These are phyloP conservation scores for Stenolophus ochropezus DNA, from an alignment of 2,888 invertebrate genomes.

Conservation along the genomic window DNA sequence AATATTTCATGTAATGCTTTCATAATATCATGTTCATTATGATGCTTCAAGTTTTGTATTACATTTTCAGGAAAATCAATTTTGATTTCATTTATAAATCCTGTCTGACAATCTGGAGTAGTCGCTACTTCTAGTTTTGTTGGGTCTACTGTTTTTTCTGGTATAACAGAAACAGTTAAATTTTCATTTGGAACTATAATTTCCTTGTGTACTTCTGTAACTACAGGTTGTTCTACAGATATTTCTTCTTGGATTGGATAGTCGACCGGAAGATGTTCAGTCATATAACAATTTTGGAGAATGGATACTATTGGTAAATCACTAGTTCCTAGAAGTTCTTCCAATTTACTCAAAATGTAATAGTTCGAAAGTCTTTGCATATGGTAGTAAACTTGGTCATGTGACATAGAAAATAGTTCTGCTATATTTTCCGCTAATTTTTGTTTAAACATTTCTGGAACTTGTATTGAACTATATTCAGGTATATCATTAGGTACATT, in stretches of 20 bases:
- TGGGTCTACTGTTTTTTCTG: too few species aligned
- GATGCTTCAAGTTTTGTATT: neutral
- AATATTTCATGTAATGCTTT: neutral
- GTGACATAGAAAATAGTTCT: neutral
- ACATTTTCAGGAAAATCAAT: neutral
- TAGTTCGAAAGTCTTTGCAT: neutral
- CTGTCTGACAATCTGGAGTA: neutral
- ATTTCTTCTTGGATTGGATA: too few species aligned
- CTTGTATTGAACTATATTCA: neutral
- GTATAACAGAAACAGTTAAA: too few species aligned
- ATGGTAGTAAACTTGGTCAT: neutral
- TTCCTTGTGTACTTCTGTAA: too few species aligned
- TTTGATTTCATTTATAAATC: neutral
- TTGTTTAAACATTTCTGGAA: neutral
- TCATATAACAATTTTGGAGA: neutral
- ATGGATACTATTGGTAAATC: neutral
- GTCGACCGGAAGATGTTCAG: too few species aligned
- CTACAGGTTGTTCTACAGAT: neutral
- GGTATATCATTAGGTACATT: neutral
- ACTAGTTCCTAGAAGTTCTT: neutral
- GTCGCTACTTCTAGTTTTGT: neutral
- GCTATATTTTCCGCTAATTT: constrained; percentile 2
- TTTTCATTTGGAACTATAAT: too few species aligned
- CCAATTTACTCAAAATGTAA: neutral
- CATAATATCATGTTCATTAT: neutral